These are phyloP conservation scores for Lepidurus packardi DNA, from an alignment of 1,140 invertebrate species.

Conservation along the genomic window DNA sequence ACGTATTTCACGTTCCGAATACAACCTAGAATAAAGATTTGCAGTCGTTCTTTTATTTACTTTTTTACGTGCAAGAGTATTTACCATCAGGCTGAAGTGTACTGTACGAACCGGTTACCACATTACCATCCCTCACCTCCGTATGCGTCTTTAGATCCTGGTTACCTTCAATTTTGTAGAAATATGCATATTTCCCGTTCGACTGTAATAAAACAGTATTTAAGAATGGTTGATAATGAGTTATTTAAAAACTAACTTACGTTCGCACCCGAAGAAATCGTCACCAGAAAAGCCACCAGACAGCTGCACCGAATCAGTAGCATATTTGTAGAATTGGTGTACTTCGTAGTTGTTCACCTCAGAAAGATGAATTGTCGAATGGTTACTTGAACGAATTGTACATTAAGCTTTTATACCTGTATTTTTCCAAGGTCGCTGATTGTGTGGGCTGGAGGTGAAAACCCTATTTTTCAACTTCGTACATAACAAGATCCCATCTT, in stretches of 20 bases:
- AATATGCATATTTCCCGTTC: neutral
- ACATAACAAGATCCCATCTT: slow-evolving; percentile 14
- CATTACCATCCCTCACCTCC: neutral
- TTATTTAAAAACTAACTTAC: neutral
- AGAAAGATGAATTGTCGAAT: neutral
- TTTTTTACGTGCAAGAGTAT: too few relatives aligned
- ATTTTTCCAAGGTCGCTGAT: neutral
- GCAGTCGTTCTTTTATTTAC: too few relatives aligned
- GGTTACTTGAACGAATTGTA: neutral
- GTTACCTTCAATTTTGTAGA: neutral
- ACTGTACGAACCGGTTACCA: neutral
- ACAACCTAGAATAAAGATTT: neutral
- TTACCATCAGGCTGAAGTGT: slow-evolving; percentile 21
- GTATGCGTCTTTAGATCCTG: neutral
- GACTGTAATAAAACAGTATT: neutral
- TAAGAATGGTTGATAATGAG: neutral
- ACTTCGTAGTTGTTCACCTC: neutral
- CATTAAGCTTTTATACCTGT: neutral
- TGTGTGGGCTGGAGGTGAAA: neutral
- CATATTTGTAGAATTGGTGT: neutral
- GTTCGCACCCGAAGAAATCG: neutral
- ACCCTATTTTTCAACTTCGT: neutral
- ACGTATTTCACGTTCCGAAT: neutral
- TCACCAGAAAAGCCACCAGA: neutral
- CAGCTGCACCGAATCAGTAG: neutral